Conservation (phyloP, 2,888 invertebrate species). For the Stomorhina lunata region DNA sequence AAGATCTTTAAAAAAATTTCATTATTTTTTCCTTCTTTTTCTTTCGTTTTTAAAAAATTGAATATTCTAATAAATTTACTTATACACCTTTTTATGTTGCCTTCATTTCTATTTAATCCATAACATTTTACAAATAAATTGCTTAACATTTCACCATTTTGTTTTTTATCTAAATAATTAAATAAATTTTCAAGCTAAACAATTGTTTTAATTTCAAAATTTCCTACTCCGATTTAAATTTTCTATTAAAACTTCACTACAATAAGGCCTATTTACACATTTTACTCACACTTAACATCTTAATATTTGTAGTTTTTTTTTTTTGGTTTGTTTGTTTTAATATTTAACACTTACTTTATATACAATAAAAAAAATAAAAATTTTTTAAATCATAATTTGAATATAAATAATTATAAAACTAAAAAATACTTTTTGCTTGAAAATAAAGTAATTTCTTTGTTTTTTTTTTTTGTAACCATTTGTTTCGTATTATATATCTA, state of each 20-base stretch:
- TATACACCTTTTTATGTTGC: neutral
- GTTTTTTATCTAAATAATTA: neutral
- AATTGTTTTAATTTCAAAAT: conserved; percentile 7
- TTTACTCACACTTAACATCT: conserved; percentile 6
- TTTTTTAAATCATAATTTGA: neutral
- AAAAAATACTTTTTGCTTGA: neutral
- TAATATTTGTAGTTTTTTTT: neutral
- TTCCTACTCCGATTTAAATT: conserved; percentile 3
- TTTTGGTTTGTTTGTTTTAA: neutral
- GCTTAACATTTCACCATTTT: neutral
- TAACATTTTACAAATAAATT: neutral
- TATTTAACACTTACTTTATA: conserved; percentile 10
- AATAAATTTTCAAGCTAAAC: conserved; percentile 10
- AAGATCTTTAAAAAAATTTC: neutral
- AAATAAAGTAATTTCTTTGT: neutral
- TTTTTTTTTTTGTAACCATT: neutral
- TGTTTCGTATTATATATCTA: neutral
- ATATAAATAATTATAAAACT: neutral
- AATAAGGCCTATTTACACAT: conserved; percentile 61
- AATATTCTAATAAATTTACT: neutral
- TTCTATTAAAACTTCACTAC: conserved; percentile 24
- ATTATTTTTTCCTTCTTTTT: neutral
- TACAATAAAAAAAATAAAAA: conserved; percentile 3
- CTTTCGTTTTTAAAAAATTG: neutral
- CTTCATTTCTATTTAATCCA: neutral